Conservation (phyloP, 2,888 invertebrate species). For the Serrognathus titanus region DNA sequence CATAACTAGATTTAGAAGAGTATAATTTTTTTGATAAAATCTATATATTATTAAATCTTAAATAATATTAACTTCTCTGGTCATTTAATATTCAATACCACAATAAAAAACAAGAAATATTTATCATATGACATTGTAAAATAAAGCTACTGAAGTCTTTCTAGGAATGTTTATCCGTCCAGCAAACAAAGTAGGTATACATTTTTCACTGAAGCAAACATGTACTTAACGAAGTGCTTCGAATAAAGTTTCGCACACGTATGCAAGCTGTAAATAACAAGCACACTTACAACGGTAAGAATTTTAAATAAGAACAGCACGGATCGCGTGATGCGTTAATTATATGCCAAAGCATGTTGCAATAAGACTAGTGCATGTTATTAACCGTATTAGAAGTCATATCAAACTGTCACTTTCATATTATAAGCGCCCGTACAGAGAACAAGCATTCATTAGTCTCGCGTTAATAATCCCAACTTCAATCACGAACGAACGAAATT, state of each 20-base stretch:
- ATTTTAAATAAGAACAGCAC: slow-evolving; percentile 4
- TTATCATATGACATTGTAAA: too few relatives aligned
- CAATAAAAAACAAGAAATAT: too few relatives aligned
- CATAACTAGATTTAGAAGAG: too few relatives aligned
- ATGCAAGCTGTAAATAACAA: background rate
- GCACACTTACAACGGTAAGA: slow-evolving; percentile 8
- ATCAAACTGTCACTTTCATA: slow-evolving; percentile 21
- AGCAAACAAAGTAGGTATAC: too few relatives aligned
- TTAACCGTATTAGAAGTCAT: slow-evolving; percentile 22
- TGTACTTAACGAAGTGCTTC: background rate
- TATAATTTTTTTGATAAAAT: too few relatives aligned
- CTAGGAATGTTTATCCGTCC: too few relatives aligned
- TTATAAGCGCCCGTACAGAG: slow-evolving; percentile 15
- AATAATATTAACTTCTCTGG: too few relatives aligned
- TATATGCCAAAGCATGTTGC: slow-evolving; percentile 24
- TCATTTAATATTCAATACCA: too few relatives aligned
- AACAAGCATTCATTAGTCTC: slow-evolving; percentile 11
- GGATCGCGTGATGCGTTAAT: slow-evolving; percentile 32
- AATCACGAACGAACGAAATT: slow-evolving; percentile 2
- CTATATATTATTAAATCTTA: too few relatives aligned
- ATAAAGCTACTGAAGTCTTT: too few relatives aligned
- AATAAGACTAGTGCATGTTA: slow-evolving; percentile 26
- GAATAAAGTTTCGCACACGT: background rate
- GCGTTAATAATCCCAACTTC: slow-evolving; percentile 1
- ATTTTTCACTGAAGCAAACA: background rate